A percentile compares a stretch with the other conserved stretches of the same genome.
Conservation (phyloP, 2,113 vertebrate species). For the Carlito syrichta region DNA sequence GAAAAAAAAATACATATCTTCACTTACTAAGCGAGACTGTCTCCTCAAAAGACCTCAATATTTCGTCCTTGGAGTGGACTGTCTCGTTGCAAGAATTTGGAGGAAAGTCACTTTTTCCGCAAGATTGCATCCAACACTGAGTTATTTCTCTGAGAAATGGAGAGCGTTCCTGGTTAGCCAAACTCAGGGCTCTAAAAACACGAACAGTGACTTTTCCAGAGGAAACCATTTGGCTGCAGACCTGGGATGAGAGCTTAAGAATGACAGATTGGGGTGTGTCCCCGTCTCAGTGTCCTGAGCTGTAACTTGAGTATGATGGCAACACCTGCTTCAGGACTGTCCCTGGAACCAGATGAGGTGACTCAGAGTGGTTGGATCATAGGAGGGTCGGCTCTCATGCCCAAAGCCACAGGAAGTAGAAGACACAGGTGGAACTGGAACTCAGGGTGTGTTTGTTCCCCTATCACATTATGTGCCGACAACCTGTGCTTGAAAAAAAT, state of each 20-base stretch:
- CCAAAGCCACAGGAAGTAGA: neutral
- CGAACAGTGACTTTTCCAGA: neutral
- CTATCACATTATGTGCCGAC: fast-evolving
- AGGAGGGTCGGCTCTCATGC: neutral
- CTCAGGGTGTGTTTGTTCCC: neutral
- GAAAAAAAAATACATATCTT: neutral
- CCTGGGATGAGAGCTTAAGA: neutral
- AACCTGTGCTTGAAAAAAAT: neutral
- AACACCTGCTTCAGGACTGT: neutral
- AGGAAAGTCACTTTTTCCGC: slow-evolving; percentile 51
- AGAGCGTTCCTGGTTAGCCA: slow-evolving; percentile 24
- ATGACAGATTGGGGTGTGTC: neutral
- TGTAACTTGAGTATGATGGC: neutral
- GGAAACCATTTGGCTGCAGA: neutral
- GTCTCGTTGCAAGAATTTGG: neutral
- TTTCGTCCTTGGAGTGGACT: neutral
- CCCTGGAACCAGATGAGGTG: fast-evolving
- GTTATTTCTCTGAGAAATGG: neutral
- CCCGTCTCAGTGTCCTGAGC: neutral
- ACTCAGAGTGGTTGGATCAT: fast-evolving
- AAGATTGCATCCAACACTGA: neutral
- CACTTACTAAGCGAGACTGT: neutral
- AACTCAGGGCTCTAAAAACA: neutral
- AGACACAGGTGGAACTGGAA: neutral
- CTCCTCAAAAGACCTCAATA: slow-evolving; percentile 50